Base-by-base conservation (phyloP, 2,113 vertebrate genomes). In the Pterocles burchelli region DNA sequence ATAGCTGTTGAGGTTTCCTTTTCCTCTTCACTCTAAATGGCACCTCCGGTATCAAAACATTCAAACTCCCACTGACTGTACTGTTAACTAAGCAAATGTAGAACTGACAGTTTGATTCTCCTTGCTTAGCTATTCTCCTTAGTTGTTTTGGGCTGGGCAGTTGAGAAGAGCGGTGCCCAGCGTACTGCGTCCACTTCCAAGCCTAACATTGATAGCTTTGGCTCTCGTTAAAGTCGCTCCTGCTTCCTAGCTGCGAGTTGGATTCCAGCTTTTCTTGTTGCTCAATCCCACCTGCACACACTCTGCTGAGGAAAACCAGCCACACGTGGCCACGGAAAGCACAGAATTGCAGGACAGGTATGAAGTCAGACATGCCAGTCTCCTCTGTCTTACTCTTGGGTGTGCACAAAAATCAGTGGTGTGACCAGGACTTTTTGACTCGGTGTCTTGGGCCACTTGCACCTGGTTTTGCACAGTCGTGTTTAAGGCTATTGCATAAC, bases 181-280 rank as follows among this genome's bases (percentile, higher is more conserved):
- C 38, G 18, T 26, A 7, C 38, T 45, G 41, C 54, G 62, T 76
- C 62, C 49, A 74, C 31, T 75, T 65, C 24, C 36, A 41, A 74
- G 67, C 51, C 73, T 91, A 72, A 92, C 78, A 24, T 2, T 68
- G 55, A 28, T 16, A 49, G 77, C 84, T 95, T 75, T 95, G 77
- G 41, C 87, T 93, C 29, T 77, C 31, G 8, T 24, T 62, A 10
- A 87, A 91, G 62, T 28, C 70, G 58, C 71, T 93, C 36, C 54
- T 94, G 73, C 87, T 89, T 92, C 61, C 57, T 70, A 71, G 72
- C 80, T 72, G 62, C 33, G 28, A 41, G 74, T 22, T 77, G 57
- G n/a, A 51, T 78, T 89, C 77, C 49, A 61, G 73, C 61, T 85
- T 48, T 48, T 51, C 46, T 29, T 68, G 11, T 33, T 82, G 70